Evolutionary conservation across 2,888 invertebrate genomes (phyloP).

Genomic region (Nymphalis polychloros): DNA sequence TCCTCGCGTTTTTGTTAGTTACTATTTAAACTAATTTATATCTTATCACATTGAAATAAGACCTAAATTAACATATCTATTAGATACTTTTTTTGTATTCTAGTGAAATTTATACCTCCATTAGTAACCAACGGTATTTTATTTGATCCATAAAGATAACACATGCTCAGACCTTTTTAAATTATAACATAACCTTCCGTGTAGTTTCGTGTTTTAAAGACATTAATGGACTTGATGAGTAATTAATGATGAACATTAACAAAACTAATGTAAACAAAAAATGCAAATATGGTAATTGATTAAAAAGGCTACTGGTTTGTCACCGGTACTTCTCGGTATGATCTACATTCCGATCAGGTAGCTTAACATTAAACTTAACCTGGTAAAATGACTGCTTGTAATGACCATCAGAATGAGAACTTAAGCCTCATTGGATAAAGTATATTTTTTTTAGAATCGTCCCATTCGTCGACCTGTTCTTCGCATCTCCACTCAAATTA

Average conservation of each 20-base stretch:
- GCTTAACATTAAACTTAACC: too few relatives aligned
- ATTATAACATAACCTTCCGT: conserved; percentile 8
- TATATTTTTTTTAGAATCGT: too few relatives aligned
- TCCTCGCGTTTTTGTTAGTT: background rate
- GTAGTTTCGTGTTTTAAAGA: background rate
- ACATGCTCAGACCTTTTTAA: conserved; percentile 28
- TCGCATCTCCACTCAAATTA: too few relatives aligned
- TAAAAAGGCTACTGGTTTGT: too few relatives aligned
- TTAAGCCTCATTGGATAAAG: too few relatives aligned
- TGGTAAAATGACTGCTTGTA: too few relatives aligned
- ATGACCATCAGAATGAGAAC: too few relatives aligned
- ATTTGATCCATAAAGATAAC: conserved; percentile 33
- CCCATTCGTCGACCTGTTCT: too few relatives aligned
- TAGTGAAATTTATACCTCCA: conserved; percentile 12
- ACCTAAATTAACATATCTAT: background rate
- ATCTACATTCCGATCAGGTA: too few relatives aligned
- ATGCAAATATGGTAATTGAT: too few relatives aligned
- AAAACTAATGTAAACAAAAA: background rate
- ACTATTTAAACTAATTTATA: conserved; percentile 9
- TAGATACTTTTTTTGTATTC: background rate
- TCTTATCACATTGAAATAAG: background rate
- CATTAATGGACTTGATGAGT: conserved; percentile 4
- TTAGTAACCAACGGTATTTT: conserved; percentile 26
- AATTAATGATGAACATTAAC: background rate
- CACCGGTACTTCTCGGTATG: too few relatives aligned